Conservation (phyloP, 2,797 vertebrate species). For the Tolypeutes matacus region DNA sequence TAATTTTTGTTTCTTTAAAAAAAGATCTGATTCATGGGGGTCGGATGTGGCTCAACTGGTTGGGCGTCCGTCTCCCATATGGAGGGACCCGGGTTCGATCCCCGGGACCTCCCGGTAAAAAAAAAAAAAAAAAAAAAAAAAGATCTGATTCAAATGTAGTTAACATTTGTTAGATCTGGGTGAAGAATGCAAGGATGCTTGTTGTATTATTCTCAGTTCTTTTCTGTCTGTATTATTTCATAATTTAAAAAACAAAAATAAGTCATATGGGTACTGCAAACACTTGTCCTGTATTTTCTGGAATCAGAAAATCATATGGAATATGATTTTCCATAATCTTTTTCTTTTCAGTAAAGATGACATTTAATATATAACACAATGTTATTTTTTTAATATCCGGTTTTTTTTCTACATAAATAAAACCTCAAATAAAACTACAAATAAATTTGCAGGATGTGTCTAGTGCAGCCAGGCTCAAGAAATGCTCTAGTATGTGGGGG, state of each 20-base stretch:
- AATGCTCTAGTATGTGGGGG: not conserved
- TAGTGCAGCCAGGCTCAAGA: not conserved
- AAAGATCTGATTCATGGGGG: not conserved
- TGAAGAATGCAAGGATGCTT: not conserved
- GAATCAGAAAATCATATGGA: no score
- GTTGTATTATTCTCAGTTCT: not conserved
- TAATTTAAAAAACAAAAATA: not conserved
- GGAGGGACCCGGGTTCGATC: no score
- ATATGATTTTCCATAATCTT: not conserved
- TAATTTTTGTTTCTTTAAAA: not conserved
- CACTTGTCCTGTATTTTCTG: not conserved
- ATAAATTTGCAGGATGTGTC: not conserved
- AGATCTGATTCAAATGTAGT: not conserved
- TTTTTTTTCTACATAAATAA: not conserved
- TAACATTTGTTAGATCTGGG: not conserved
- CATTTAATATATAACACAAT: not conserved
- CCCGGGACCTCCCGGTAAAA: no score
- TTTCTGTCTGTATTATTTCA: conserved; percentile 29
- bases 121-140: no score
- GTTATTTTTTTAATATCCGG: conserved; percentile 8
- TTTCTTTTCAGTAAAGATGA: conserved; percentile 42
- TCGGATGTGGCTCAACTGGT: no score
- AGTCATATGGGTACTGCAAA: not conserved
- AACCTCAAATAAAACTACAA: conserved; percentile 18
- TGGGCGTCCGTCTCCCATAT: no score